These are phyloP conservation scores for Omphaloscelis lunosa DNA, from an alignment of 2,888 invertebrate genomes.

Conservation along the genomic window DNA sequence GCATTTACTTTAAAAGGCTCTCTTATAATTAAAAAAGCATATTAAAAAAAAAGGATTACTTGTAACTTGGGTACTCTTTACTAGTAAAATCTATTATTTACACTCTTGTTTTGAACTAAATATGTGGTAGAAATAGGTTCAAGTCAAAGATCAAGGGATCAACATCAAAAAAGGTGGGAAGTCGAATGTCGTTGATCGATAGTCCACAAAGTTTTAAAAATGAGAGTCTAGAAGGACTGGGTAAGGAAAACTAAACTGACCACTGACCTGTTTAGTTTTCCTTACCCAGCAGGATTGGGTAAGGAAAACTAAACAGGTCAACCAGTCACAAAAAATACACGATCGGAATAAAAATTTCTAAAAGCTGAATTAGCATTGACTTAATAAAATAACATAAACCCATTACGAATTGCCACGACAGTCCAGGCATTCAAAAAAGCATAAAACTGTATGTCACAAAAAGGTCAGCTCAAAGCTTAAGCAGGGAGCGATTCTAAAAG, in stretches of 20 bases:
- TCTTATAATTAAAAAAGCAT: not conserved
- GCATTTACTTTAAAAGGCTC: too few relatives aligned
- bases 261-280: too few relatives aligned
- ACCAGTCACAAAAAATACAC: slow-evolving; percentile 9
- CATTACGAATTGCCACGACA: slow-evolving; percentile 13
- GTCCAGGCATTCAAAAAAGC: slow-evolving; percentile 22
- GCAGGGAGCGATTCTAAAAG: slow-evolving; percentile 58
- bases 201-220: not conserved
- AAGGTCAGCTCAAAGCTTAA: slow-evolving; percentile 60
- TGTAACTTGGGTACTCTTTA: not conserved
- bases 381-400: slow-evolving; percentile 13
- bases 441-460: slow-evolving; percentile 46
- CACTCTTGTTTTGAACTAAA: not conserved
- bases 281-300: too few relatives aligned
- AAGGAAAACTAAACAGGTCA: not conserved
- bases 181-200: not conserved
- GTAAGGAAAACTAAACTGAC: not conserved
- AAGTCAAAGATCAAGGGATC: not conserved
- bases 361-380: not conserved
- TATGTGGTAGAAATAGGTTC: not conserved
- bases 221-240: too few relatives aligned
- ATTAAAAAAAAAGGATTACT: not conserved
- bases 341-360: slow-evolving; percentile 16
- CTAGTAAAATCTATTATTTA: not conserved
- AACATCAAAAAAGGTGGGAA: too few relatives aligned